A percentile compares a stretch with the other conserved stretches of the same genome.
phyloP scores from a whole-genome alignment of 2,797 vertebrate genomes.

The Thalassophryne amazonica region DNA sequence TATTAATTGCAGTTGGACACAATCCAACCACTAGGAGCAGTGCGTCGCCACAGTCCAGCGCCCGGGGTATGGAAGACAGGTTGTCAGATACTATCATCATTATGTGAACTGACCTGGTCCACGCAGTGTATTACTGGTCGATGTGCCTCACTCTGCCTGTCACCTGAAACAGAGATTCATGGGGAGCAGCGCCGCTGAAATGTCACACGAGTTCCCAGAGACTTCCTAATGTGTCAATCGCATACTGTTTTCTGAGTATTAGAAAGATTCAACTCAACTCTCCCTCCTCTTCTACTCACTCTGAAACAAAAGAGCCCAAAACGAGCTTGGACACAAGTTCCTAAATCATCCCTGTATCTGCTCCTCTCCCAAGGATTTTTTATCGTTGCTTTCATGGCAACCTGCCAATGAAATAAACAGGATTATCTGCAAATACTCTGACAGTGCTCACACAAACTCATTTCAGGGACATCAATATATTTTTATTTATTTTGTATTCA shows the following conservation, averaged over 20 bases:
- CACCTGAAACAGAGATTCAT: background rate
- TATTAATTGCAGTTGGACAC: too few species aligned
- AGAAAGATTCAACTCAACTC: background rate
- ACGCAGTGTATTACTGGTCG: too few species aligned
- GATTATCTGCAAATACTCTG: conserved; percentile 16
- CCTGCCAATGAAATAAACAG: conserved; percentile 21
- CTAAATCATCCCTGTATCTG: conserved; percentile 2
- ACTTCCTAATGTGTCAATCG: background rate
- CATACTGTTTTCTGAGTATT: background rate
- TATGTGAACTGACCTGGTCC: conserved; percentile 34
- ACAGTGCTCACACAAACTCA: too few species aligned
- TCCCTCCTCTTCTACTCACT: background rate
- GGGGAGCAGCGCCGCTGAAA: background rate
- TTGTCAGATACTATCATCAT: conserved; percentile 51
- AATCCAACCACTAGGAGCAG: too few species aligned
- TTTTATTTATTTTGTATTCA: too few species aligned
- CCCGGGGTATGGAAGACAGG: conserved; percentile 36
- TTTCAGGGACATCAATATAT: too few species aligned
- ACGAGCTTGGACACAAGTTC: conserved; percentile 1
- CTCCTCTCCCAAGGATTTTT: conserved; percentile 4
- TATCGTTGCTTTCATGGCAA: conserved; percentile 8
- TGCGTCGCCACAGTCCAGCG: too few species aligned
- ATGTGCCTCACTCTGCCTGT: conserved; percentile 18
- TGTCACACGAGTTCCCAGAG: background rate
- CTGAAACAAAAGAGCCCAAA: background rate